Conservation (phyloP, 2,888 invertebrate genomes). For the Theodoxus fluviatilis region DNA sequence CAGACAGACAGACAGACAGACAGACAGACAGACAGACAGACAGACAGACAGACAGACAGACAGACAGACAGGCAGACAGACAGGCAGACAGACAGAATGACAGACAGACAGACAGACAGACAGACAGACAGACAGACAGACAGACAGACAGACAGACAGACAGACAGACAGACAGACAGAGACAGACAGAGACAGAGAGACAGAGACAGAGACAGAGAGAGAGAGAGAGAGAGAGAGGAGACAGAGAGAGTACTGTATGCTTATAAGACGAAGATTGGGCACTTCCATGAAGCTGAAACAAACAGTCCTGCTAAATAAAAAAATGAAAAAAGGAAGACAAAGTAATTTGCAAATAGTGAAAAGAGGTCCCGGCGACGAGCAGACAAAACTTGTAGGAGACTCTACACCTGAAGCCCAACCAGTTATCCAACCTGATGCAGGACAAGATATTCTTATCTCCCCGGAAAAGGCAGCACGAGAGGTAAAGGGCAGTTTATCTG, state of each 20-base stretch:
- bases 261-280: neutral
- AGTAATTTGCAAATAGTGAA: too few species aligned
- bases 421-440: too few species aligned
- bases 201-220: slow-evolving; percentile 12
- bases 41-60: slow-evolving; percentile 24
- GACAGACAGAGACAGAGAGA: slow-evolving; percentile 19
- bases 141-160: neutral
- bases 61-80: slow-evolving; percentile 19
- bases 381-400: too few species aligned
- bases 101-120: slow-evolving; percentile 11
- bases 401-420: too few species aligned
- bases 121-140: neutral
- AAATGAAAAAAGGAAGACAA: too few species aligned
- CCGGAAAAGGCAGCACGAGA: too few species aligned
- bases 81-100: neutral
- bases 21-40: slow-evolving; percentile 25
- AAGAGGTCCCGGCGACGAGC: too few species aligned
- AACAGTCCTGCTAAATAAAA: too few species aligned
- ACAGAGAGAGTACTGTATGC: slow-evolving; percentile 1
- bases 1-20: slow-evolving; percentile 27
- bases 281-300: too few species aligned
- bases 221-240: slow-evolving; percentile 23
- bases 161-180: slow-evolving; percentile 2
- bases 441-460: too few species aligned
- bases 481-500: too few species aligned